Conservation (phyloP, 2,113 vertebrate genomes). For the Pluvialis apricaria region DNA sequence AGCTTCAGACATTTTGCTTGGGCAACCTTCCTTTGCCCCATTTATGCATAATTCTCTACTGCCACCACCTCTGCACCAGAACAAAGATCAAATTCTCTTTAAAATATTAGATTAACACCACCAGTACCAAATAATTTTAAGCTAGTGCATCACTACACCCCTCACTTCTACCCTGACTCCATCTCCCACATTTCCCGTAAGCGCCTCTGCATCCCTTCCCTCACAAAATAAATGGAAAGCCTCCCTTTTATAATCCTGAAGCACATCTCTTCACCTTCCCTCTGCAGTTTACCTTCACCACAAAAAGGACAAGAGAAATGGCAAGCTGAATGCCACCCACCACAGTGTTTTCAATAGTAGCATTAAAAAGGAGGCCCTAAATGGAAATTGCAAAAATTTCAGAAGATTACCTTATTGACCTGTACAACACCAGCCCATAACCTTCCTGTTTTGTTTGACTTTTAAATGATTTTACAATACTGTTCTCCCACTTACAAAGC, state of each 20-base stretch:
- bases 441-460: background rate
- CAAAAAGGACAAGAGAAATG: background rate
- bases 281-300: background rate
- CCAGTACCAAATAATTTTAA: background rate
- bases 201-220: background rate
- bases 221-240: background rate
- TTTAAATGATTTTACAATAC: background rate
- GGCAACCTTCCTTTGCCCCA: background rate
- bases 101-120: background rate
- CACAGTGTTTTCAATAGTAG: background rate
- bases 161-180: background rate
- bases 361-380: background rate
- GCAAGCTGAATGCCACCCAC: background rate
- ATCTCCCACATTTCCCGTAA: background rate
- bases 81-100: background rate
- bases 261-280: background rate
- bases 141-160: background rate
- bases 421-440: background rate
- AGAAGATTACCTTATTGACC: background rate
- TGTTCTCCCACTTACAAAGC: background rate
- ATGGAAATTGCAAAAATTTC: background rate
- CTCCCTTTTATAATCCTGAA: background rate
- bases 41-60: background rate
- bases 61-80: rapidly evolving
- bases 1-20: background rate